These are phyloP conservation scores for Drosophila malerkotliana DNA, from an alignment of 1,140 invertebrate genomes.

Conservation along the genomic window DNA sequence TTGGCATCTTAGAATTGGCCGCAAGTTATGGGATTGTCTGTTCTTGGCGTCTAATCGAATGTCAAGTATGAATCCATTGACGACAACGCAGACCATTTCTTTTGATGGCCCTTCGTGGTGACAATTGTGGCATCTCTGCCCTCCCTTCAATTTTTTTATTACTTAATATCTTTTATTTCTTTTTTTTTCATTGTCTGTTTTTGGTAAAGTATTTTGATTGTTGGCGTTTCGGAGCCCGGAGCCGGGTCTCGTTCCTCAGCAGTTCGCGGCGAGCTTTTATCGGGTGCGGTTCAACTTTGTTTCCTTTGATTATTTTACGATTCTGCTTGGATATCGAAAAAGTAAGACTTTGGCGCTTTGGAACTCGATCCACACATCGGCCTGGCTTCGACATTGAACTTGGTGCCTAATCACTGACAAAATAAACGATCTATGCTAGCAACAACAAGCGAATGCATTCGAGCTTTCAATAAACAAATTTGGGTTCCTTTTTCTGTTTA, in stretches of 20 bases:
- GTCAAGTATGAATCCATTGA: constrained; percentile 81
- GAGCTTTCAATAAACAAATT: constrained; percentile 51
- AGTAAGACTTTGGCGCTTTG: constrained; percentile 7
- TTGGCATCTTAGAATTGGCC: constrained; percentile 52
- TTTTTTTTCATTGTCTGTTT: constrained; percentile 32
- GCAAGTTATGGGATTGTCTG: constrained; percentile 6
- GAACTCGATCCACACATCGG: constrained; percentile 2
- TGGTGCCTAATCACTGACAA: constrained; percentile 52
- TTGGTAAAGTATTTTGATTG: constrained; percentile 64
- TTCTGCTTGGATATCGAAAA: constrained; percentile 25
- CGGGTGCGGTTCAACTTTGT: constrained; percentile 47
- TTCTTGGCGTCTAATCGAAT: constrained; percentile 67
- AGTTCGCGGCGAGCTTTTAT: constrained; percentile 44
- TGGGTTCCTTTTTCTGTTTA: constrained; percentile 25
- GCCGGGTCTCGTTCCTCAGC: constrained; percentile 35
- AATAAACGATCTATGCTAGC: constrained; percentile 28
- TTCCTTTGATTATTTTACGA: constrained; percentile 21
- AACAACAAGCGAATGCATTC: constrained; percentile 43
- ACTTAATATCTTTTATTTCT: constrained; percentile 61
- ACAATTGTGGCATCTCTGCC: constrained; percentile 28
- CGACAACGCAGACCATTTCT: constrained; percentile 61
- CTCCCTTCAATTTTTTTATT: constrained; percentile 46
- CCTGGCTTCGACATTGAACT: constrained; percentile 67
- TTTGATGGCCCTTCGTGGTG: constrained; percentile 60
- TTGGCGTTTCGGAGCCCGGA: constrained; percentile 16